Evolutionary conservation across 1,140 invertebrate species (phyloP).

Genomic region (Hydropsyche tenuis): DNA sequence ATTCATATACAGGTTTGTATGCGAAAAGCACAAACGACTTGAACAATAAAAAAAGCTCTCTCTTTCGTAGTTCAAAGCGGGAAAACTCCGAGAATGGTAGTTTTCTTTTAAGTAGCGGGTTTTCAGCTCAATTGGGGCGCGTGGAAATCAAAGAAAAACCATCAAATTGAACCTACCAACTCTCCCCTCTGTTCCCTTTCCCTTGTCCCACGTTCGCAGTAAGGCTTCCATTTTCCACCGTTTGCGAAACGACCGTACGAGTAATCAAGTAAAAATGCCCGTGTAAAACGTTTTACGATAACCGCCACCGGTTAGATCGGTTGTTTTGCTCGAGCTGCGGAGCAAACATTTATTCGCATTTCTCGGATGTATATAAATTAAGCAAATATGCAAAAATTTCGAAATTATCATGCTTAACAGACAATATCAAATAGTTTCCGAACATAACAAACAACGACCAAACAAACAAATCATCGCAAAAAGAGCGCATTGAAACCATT

Average conservation of each 20-base stretch:
- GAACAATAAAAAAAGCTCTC: no score
- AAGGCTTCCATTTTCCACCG: no score
- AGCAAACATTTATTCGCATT: not conserved
- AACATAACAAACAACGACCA: no score
- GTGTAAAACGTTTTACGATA: slow-evolving; percentile 26
- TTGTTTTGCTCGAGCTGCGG: slow-evolving; percentile 1
- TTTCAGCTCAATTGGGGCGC: not conserved
- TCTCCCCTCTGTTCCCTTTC: not conserved
- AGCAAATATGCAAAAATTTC: not conserved
- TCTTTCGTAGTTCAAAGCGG: no score
- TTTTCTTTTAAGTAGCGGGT: not conserved
- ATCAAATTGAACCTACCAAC: slow-evolving; percentile 5
- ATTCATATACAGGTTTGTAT: no score
- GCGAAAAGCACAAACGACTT: no score
- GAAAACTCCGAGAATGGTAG: not conserved
- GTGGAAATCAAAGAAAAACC: not conserved
- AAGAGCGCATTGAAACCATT: no score
- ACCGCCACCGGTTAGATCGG: slow-evolving; percentile 15
- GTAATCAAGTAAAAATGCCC: slow-evolving; percentile 26
- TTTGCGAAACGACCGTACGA: not conserved
- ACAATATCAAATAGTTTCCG: no score
- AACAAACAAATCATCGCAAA: no score
- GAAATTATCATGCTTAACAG: not conserved
- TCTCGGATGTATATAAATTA: not conserved
- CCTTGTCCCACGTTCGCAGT: no score